Conservation (phyloP, 2,113 vertebrate genomes). For the Eulemur macaco region DNA sequence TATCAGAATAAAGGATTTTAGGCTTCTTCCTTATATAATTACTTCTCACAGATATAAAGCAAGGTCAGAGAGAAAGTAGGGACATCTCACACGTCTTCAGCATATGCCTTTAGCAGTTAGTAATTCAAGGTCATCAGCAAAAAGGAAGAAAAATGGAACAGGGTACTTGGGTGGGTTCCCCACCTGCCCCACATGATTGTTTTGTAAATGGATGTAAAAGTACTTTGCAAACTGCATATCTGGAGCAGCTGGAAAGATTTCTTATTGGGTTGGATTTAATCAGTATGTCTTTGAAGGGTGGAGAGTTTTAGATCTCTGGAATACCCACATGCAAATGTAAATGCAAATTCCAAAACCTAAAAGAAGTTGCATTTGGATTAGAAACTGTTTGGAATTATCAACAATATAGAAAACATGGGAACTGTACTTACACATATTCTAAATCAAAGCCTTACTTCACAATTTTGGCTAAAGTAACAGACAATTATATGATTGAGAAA, state of each 20-base stretch:
- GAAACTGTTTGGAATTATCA: slow-evolving; percentile 54
- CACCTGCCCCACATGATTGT: background rate
- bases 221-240: background rate
- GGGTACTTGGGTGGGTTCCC: background rate
- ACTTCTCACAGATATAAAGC: background rate
- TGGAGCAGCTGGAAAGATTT: slow-evolving; percentile 24
- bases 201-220: slow-evolving; percentile 36
- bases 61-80: slow-evolving; percentile 5
- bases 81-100: background rate
- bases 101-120: background rate
- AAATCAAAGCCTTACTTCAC: slow-evolving; percentile 48
- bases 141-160: background rate
- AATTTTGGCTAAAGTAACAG: slow-evolving; percentile 17
- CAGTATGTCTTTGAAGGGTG: background rate
- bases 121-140: slow-evolving; percentile 20
- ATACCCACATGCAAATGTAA: slow-evolving; percentile 47
- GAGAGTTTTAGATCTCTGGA: slow-evolving; percentile 43
- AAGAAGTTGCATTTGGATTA: slow-evolving; percentile 39
- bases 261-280: slow-evolving; percentile 28
- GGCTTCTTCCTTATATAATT: background rate
- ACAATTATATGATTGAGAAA: slow-evolving; percentile 29
- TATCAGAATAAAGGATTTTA: background rate
- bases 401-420: slow-evolving; percentile 11
- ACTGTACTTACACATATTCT: slow-evolving; percentile 4
- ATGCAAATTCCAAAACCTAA: slow-evolving; percentile 44